Conservation (phyloP, 2,888 invertebrate genomes). For the Endotricha flammealis region DNA sequence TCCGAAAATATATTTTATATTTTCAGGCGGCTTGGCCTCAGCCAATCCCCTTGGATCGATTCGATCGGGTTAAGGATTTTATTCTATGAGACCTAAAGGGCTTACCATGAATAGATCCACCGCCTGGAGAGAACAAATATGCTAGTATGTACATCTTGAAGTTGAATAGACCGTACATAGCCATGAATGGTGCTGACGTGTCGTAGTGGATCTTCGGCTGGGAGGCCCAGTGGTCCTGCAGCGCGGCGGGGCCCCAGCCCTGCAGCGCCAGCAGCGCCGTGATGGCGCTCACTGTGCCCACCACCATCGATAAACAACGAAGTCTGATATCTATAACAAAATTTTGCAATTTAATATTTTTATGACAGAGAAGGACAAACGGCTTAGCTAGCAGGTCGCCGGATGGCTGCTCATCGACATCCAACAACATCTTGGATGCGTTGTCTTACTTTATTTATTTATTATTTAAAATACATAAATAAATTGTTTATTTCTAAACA, state of each 20-base stretch:
- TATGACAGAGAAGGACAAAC: no score
- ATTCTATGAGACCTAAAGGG: no score
- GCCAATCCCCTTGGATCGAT: no score
- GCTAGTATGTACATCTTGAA: conserved; percentile 96
- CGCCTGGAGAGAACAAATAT: conserved; percentile 94
- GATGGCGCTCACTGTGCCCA: conserved; percentile 87
- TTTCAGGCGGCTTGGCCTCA: no score
- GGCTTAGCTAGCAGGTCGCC: no score
- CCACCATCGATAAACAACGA: conserved; percentile 92
- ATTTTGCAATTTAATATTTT: not conserved
- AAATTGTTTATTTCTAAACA: no score
- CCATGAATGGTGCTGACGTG: conserved; percentile 97
- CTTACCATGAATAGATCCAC: conserved; percentile 89
- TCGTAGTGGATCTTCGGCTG: conserved; percentile 91
- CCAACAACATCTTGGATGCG: no score
- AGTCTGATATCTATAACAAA: conserved; percentile 88
- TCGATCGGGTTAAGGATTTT: no score
- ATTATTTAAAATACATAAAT: no score
- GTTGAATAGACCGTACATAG: conserved; percentile 94
- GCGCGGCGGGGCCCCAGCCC: conserved; percentile 91
- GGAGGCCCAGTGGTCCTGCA: conserved; percentile 96
- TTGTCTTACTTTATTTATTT: no score
- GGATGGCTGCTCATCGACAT: no score
- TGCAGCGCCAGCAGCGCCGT: conserved; percentile 86
- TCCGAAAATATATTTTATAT: no score